Conservation (phyloP, 2,113 vertebrate genomes). For the Vulpes lagopus region DNA sequence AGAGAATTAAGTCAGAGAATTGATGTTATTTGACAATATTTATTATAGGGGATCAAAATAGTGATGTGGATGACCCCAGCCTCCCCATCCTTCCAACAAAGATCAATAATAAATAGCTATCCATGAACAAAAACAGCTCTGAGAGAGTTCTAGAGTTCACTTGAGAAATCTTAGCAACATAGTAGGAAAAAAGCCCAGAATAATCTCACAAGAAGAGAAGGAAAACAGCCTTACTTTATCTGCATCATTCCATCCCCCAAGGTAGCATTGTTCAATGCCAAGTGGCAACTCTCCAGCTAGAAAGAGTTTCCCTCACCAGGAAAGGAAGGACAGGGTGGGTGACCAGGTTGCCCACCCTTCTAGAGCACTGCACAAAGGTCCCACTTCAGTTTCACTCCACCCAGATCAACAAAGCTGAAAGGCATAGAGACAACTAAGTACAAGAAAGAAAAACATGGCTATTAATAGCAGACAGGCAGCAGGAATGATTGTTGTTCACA, state of each 20-base stretch:
- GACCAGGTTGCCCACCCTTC: not conserved
- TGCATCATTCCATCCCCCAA: not conserved
- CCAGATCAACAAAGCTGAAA: not conserved
- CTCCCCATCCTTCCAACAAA: not conserved
- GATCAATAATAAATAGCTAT: not conserved
- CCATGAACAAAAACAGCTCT: not conserved
- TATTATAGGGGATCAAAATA: not conserved
- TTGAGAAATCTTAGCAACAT: not conserved
- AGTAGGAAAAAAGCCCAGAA: not conserved
- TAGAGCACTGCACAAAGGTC: not conserved
- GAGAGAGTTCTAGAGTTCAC: not conserved
- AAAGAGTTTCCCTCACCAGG: not conserved
- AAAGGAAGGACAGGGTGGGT: not conserved
- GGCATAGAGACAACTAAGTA: not conserved
- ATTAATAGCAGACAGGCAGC: not conserved
- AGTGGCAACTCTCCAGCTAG: not conserved
- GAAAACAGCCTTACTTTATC: not conserved
- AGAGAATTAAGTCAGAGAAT: not conserved
- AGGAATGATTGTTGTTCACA: not conserved
- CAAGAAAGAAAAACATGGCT: not conserved
- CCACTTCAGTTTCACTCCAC: not conserved
- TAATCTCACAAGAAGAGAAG: not conserved
- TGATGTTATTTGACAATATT: not conserved
- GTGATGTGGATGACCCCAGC: not conserved
- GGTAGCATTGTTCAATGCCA: not conserved